Percentiles rank a stretch among this genome's conserved stretches.
Conservation (phyloP, 2,888 invertebrate species). For the Ornithoptera priamus region DNA sequence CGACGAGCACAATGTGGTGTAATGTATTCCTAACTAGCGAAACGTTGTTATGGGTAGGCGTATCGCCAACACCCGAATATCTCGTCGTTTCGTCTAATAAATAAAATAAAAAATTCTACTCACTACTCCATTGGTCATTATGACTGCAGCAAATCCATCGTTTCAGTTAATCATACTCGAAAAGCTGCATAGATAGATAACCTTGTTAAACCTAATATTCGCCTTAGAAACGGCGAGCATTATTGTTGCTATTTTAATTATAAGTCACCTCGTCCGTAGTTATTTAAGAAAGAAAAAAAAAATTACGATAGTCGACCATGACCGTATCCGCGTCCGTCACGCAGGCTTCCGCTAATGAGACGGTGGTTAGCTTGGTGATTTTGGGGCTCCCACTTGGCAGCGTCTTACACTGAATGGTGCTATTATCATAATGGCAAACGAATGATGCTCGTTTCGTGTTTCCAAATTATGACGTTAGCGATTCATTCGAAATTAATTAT, state of each 20-base stretch:
- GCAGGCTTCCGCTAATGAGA: constrained; percentile 53
- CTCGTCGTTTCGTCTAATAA: no score
- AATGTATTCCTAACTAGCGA: no score
- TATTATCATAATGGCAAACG: constrained; percentile 19
- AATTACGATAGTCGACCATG: constrained; percentile 40
- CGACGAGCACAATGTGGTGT: no score
- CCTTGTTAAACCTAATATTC: no score
- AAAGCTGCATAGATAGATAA: no score
- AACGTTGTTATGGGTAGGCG: no score
- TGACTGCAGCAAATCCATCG: no score
- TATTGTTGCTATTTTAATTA: constrained; percentile 17
- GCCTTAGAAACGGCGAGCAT: no score
- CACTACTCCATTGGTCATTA: no score
- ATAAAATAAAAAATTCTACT: no score
- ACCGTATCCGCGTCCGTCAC: constrained; percentile 49
- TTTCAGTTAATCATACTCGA: no score
- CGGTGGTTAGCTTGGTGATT: constrained; percentile 48
- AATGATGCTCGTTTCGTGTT: constrained; percentile 18
- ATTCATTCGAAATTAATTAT: constrained; percentile 22
- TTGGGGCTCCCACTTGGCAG: constrained; percentile 35
- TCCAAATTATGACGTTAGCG: constrained; percentile 18
- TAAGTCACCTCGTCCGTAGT: constrained; percentile 21
- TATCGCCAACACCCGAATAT: no score
- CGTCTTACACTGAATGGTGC: constrained; percentile 26
- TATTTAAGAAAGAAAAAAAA: constrained; percentile 44